Percentiles rank a stretch among this genome's conserved stretches.
Evolutionary conservation across 2,888 invertebrate genomes (phyloP).

Genomic region (Sarcophaga carnaria): DNA sequence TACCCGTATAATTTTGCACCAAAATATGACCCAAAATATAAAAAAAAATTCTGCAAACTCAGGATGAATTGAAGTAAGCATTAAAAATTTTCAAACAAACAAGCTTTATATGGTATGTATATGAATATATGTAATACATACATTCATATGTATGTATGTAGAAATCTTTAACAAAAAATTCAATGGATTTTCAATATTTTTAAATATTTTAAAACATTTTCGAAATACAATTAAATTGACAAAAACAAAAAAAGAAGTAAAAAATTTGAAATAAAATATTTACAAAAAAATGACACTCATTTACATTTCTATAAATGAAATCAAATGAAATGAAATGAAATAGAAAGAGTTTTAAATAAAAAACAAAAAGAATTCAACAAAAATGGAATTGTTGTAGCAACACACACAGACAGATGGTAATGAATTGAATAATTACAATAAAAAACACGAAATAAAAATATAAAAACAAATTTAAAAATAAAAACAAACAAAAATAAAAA

Average conservation of each 20-base stretch:
- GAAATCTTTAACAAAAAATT: constrained; percentile 15
- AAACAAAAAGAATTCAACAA: neutral
- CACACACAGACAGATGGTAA: constrained; percentile 29
- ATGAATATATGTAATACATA: no score
- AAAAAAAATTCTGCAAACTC: no score
- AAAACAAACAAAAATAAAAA: constrained; percentile 24
- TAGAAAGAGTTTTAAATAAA: neutral
- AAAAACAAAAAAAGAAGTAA: constrained; percentile 2
- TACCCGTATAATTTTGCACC: no score
- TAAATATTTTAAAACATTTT: constrained; percentile 30
- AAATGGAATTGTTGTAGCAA: neutral
- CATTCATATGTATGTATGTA: no score
- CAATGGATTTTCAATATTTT: no score
- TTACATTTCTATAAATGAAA: constrained; percentile 23
- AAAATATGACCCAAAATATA: no score
- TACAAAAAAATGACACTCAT: constrained; percentile 1
- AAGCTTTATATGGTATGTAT: no score
- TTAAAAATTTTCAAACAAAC: no score
- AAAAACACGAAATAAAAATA: no score
- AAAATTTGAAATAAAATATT: constrained; percentile 17
- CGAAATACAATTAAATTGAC: constrained; percentile 47
- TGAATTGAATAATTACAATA: constrained; percentile 30
- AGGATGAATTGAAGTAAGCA: no score
- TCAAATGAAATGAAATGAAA: neutral
- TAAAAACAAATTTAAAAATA: constrained; percentile 9